Evolutionary conservation across 2,113 vertebrate genomes (phyloP).

Genomic region (Erpornis zantholeuca): DNA sequence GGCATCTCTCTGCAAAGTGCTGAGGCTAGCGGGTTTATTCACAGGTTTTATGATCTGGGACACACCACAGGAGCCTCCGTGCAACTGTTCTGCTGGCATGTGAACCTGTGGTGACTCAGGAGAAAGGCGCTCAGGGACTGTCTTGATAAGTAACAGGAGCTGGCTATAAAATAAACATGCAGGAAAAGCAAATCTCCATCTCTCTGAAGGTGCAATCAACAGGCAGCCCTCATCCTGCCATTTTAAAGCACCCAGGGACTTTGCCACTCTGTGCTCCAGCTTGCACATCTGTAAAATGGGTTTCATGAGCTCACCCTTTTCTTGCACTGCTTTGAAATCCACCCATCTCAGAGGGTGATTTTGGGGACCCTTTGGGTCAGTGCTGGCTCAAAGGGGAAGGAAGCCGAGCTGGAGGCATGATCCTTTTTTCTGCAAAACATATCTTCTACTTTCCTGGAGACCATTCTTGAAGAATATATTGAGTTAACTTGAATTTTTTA

Average conservation of each 20-base stretch:
- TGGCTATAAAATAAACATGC: constrained; percentile 3
- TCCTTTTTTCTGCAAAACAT: background rate
- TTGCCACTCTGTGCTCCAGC: background rate
- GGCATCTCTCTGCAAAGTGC: background rate
- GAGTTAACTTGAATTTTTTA: background rate
- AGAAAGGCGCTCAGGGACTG: background rate
- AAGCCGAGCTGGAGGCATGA: background rate
- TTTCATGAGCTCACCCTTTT: background rate
- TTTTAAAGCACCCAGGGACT: background rate
- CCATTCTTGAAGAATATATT: background rate
- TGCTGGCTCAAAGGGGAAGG: background rate
- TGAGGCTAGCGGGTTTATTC: background rate
- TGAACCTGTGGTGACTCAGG: constrained; percentile 19
- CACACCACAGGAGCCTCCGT: constrained; percentile 15
- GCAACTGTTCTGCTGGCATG: constrained; percentile 51
- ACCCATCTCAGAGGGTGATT: background rate
- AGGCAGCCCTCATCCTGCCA: background rate
- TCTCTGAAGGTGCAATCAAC: background rate
- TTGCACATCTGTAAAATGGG: background rate
- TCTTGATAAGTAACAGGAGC: background rate
- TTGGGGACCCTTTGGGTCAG: background rate
- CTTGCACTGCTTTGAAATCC: background rate
- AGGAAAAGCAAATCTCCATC: background rate
- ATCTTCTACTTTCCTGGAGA: background rate
- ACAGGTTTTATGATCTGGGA: background rate